These are phyloP conservation scores for Hephaestus fuliginosus DNA, from an alignment of 2,797 vertebrate species.

Conservation along the genomic window DNA sequence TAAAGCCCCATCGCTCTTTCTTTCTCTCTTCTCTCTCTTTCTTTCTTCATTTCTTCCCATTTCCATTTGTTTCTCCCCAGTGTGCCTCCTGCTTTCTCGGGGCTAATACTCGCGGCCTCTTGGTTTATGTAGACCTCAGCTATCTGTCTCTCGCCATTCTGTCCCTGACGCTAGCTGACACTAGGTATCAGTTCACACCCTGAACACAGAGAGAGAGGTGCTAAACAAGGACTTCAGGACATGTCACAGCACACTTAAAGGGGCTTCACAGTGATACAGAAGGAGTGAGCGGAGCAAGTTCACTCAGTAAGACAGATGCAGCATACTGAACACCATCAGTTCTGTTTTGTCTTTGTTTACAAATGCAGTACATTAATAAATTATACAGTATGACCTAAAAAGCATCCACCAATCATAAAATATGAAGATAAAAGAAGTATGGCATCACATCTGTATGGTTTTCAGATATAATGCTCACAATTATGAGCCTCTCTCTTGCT, in stretches of 20 bases:
- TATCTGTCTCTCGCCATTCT: conserved; percentile 72
- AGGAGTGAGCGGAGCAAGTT: conserved; percentile 68
- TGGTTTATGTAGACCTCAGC: conserved; percentile 60
- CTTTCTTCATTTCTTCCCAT: conserved; percentile 53
- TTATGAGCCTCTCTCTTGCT: conserved; percentile 13
- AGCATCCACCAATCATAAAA: neutral
- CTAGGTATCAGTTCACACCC: conserved; percentile 94
- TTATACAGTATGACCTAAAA: neutral
- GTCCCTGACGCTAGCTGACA: conserved; percentile 90
- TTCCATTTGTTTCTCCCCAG: conserved; percentile 76
- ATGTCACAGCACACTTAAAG: conserved; percentile 93
- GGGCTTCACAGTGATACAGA: conserved; percentile 84
- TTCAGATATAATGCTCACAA: conserved; percentile 29
- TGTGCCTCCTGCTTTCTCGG: conserved; percentile 61
- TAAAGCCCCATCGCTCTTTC: conserved; percentile 30
- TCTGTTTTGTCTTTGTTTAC: conserved; percentile 12
- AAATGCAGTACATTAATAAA: neutral
- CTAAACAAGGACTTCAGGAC: conserved; percentile 94
- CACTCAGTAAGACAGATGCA: conserved; percentile 1
- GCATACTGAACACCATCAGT: conserved; percentile 10
- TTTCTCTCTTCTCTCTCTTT: conserved; percentile 37
- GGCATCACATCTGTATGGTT: conserved; percentile 13
- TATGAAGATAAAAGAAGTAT: neutral
- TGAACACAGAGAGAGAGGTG: conserved; percentile 91
- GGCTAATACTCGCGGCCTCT: conserved; percentile 60